Evolutionary conservation across 2,888 invertebrate genomes (phyloP).

Genomic region (Eurois occulta): DNA sequence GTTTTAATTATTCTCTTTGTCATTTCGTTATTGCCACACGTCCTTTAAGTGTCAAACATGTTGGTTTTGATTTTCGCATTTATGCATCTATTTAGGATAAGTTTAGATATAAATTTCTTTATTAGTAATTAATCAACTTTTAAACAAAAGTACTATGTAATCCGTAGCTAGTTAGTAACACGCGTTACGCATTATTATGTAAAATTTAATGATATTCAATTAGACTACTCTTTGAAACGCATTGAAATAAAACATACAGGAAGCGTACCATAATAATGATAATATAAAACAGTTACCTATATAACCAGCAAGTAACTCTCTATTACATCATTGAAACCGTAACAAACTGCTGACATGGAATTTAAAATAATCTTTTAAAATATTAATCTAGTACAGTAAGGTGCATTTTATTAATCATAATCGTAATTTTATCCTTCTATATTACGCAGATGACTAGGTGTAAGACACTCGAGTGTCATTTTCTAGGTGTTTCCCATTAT

Average conservation of each 20-base stretch:
- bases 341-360: slow-evolving; percentile 69
- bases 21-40: slow-evolving; percentile 84
- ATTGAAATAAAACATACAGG: slow-evolving; percentile 66
- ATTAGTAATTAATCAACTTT: slow-evolving; percentile 86
- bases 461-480: slow-evolving; percentile 85
- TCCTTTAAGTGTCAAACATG: slow-evolving; percentile 77
- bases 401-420: slow-evolving; percentile 87
- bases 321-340: slow-evolving; percentile 60
- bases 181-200: slow-evolving; percentile 80
- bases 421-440: slow-evolving; percentile 88
- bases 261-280: slow-evolving; percentile 65
- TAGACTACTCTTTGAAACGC: slow-evolving; percentile 68
- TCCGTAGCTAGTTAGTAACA: slow-evolving; percentile 85
- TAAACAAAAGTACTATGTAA: slow-evolving; percentile 84
- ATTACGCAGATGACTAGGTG: slow-evolving; percentile 84
- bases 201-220: slow-evolving; percentile 77
- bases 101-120: slow-evolving; percentile 82
- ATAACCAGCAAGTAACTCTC: slow-evolving; percentile 59
- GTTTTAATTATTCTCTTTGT: slow-evolving; percentile 84
- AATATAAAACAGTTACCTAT: slow-evolving; percentile 77
- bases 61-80: slow-evolving; percentile 83
- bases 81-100: slow-evolving; percentile 85
- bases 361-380: slow-evolving; percentile 80
- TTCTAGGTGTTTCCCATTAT: slow-evolving; percentile 87
- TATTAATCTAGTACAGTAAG: slow-evolving; percentile 85